phyloP scores from a whole-genome alignment of 1,140 invertebrate genomes.

The Drosophila dunni region DNA sequence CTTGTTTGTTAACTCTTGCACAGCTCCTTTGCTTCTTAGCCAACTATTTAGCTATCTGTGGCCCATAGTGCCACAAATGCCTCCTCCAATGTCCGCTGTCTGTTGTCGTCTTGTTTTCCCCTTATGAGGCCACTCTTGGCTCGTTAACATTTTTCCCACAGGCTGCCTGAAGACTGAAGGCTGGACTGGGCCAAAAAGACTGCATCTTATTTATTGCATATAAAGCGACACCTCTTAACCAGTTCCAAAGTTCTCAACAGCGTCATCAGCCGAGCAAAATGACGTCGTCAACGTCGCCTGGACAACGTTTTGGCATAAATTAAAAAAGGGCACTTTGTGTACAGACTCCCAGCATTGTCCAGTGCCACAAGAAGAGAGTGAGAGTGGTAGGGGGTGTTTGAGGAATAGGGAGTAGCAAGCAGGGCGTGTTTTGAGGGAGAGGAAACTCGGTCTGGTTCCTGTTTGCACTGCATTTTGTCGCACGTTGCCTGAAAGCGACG shows the following conservation, averaged over 20 bases:
- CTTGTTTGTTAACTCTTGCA: not conserved
- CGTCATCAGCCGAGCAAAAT: conserved; percentile 41
- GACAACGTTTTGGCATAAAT: conserved; percentile 79
- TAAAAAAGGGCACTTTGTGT: conserved; percentile 68
- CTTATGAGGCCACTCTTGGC: conserved; percentile 46
- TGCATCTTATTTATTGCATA: conserved; percentile 78
- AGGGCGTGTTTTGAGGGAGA: not conserved
- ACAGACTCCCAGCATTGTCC: conserved; percentile 56
- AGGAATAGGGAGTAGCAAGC: not conserved
- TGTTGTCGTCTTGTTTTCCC: not conserved
- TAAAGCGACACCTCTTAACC: conserved; percentile 71
- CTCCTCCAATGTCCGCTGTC: not conserved
- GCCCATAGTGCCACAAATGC: conserved; percentile 18
- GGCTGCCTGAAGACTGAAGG: conserved; percentile 3
- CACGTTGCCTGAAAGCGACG: conserved; percentile 78
- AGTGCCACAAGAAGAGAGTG: conserved; percentile 2
- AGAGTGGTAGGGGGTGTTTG: not conserved
- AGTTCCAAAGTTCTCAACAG: not conserved
- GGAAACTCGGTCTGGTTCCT: conserved; percentile 15
- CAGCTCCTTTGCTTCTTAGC: not conserved
- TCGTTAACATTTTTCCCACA: conserved; percentile 78
- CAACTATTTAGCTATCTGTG: not conserved
- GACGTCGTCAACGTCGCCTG: conserved; percentile 78
- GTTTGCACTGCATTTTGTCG: conserved; percentile 80
- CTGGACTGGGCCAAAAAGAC: conserved; percentile 15